phyloP scores from a whole-genome alignment of 23 tunicate genomes.

The Trididemnum miniatum region DNA sequence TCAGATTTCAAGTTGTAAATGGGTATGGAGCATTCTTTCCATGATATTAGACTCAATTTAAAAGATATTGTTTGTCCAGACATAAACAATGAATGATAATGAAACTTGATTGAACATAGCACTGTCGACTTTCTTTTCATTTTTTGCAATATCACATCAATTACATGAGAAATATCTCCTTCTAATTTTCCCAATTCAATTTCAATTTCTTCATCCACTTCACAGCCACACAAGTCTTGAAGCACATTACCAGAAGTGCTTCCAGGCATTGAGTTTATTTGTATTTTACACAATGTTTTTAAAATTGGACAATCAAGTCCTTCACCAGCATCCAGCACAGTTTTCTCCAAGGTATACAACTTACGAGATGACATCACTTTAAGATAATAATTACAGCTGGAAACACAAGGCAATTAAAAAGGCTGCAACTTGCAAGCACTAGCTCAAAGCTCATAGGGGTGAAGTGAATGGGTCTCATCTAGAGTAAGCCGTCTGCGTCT shows the following conservation, averaged over 20 bases:
- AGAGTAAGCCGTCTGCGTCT: no score
- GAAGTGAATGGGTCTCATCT: no score
- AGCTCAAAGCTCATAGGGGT: no score
- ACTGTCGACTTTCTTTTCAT: constrained; percentile 15
- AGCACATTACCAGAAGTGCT: not conserved
- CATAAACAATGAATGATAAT: not conserved
- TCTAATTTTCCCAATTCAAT: constrained; percentile 18
- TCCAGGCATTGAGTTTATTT: not conserved
- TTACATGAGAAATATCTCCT: constrained; percentile 23
- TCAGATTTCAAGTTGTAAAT: constrained; percentile 2
- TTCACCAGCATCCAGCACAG: not conserved
- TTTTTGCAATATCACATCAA: constrained; percentile 12
- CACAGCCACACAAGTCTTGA: constrained; percentile 23
- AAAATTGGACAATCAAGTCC: constrained; percentile 1
- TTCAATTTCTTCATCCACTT: constrained; percentile 23
- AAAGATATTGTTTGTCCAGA: constrained; percentile 6
- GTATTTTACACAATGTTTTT: not conserved
- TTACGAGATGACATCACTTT: not conserved
- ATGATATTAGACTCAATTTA: not conserved
- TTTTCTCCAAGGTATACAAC: not conserved
- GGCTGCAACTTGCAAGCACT: no score
- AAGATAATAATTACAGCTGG: no score
- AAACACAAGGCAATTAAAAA: no score
- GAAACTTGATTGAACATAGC: not conserved
- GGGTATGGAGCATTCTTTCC: not conserved